A percentile compares a stretch with the other conserved stretches of the same genome.
Evolutionary conservation across 2,888 invertebrate genomes (phyloP).

Genomic region (Eurytoma adleriae): DNA sequence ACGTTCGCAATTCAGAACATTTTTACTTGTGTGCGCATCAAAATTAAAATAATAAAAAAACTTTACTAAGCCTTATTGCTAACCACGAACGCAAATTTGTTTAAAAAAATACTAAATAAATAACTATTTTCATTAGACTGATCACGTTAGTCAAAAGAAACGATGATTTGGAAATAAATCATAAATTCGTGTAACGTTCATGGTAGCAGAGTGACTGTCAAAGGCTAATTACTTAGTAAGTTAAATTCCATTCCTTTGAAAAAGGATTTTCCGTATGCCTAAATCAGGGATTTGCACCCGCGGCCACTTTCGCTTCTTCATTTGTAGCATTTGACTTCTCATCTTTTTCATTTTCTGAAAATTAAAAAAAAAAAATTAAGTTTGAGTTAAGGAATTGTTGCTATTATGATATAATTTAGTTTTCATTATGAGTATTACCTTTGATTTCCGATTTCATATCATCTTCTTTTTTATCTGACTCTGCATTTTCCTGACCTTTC

Average conservation of each 20-base stretch:
- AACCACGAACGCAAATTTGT: constrained; percentile 24
- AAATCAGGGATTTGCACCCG: constrained; percentile 82
- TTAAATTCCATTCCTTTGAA: constrained; percentile 53
- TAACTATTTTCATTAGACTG: constrained; percentile 1
- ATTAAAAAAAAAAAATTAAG: constrained; percentile 4
- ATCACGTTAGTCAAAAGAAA: constrained; percentile 14
- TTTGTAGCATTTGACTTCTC: constrained; percentile 79
- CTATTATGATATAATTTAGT: neutral
- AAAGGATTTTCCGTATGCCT: constrained; percentile 51
- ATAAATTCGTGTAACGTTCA: constrained; percentile 14
- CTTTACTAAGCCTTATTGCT: constrained; percentile 29
- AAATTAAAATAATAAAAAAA: constrained; percentile 33
- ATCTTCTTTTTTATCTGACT: constrained; percentile 74
- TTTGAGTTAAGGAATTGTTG: constrained; percentile 7
- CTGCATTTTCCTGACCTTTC: constrained; percentile 72
- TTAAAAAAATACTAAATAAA: constrained; percentile 14
- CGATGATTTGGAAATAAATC: constrained; percentile 20
- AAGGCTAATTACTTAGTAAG: constrained; percentile 34
- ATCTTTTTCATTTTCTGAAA: constrained; percentile 81
- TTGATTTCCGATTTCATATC: constrained; percentile 75
- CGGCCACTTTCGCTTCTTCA: constrained; percentile 84
- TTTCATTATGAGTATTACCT: constrained; percentile 77
- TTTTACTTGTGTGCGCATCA: constrained; percentile 32
- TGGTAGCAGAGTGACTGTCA: constrained; percentile 35
- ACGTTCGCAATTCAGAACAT: constrained; percentile 41